These are phyloP conservation scores for Pterois miles DNA, from an alignment of 2,797 vertebrate species.

Conservation along the genomic window DNA sequence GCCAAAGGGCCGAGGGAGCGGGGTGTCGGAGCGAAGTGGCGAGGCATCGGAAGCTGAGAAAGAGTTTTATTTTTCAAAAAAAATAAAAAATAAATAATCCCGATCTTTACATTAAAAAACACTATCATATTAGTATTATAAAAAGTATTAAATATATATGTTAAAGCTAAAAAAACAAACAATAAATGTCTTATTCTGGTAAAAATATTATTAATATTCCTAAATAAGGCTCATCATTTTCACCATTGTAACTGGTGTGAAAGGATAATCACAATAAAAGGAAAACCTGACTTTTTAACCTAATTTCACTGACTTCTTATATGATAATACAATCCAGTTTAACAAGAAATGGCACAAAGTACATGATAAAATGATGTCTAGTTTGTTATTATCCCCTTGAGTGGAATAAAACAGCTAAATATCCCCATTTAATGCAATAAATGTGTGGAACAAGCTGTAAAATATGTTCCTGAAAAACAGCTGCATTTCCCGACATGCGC, in stretches of 20 bases:
- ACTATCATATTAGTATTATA: background rate
- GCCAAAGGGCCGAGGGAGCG: constrained; percentile 31
- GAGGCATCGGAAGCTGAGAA: constrained; percentile 1
- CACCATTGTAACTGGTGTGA: background rate
- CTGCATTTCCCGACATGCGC: background rate
- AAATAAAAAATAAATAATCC: background rate
- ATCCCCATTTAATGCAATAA: background rate
- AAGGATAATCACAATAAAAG: background rate
- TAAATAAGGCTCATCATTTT: background rate
- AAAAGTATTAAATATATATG: background rate
- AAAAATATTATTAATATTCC: background rate
- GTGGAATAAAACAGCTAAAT: background rate
- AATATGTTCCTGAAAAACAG: constrained; percentile 11
- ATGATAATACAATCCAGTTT: background rate
- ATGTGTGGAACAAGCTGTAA: constrained; percentile 7
- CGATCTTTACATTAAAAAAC: background rate
- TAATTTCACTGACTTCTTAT: background rate
- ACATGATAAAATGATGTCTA: background rate
- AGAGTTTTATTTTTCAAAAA: background rate
- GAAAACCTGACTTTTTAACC: background rate
- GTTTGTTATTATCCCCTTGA: background rate
- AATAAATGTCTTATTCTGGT: background rate
- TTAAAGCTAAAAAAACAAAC: background rate
- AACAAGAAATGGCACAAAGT: background rate
- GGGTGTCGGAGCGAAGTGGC: background rate